Base-by-base conservation (phyloP, 64 coral and sea anemone species). In the Porites australiensis region DNA sequence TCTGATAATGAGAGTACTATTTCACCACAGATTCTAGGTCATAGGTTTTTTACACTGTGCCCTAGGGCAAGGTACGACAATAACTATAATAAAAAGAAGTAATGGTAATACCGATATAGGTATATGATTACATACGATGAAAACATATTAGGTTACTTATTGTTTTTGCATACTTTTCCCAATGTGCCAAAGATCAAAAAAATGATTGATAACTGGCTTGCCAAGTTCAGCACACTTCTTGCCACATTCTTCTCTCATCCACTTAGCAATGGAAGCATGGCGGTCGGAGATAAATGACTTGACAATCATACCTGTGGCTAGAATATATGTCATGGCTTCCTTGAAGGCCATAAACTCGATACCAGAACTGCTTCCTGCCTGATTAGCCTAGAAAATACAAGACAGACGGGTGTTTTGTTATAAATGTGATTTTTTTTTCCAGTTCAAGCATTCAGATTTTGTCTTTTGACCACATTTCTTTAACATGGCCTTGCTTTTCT, bases 141-240 rank as follows among this genome's bases (percentile, higher is more conserved):
- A 37, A 37, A 37, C 27, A 58, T 44, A 20, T 53, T 66, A 53
- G 16, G 27, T 37, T 59, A 27, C 46, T 13, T 55, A 55, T 55
- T 52, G 45, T 83, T 58, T 59, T 55, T 63, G 67, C 54, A 43
- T 83, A 86, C 90, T 92, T 77, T 92, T 92, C 18, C 77, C 90
- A 51, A 86, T 92, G 59, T 92, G 90, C 90, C 90, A 86, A 23
- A 92, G 49, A 64, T 92, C 90, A 75, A 92, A 87, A 62, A 70
- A 86, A 21, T 92, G 90, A 52, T 60, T 64, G 16, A 92, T 92
- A 19, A 57, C 8, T 16, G 90, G 79, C 70, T 92, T 92, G 18
- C 84, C 84, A 11, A 77, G 46, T 11, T 93, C 92, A 57, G 23
- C 81, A 76, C 92, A 93, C 8, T 80, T 67, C 22, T 71, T 87